Percentiles rank a stretch among this genome's conserved stretches.
Evolutionary conservation across 1,140 invertebrate species (phyloP).

Genomic region (Thaumatotibia leucotreta): DNA sequence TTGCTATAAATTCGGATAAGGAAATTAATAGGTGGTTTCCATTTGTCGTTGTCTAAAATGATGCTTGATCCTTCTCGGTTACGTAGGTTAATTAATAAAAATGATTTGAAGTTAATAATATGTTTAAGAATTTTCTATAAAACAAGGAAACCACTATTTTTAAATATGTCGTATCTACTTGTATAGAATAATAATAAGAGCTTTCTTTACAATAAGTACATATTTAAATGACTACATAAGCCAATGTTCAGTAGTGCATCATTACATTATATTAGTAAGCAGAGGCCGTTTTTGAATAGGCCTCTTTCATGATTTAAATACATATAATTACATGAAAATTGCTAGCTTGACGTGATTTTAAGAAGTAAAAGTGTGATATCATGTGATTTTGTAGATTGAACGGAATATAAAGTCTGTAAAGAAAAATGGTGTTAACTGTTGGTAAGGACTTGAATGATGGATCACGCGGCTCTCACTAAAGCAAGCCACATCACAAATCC

Average conservation of each 20-base stretch:
- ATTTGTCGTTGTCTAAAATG: not conserved
- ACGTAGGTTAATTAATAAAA: too few relatives aligned
- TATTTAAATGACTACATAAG: too few relatives aligned
- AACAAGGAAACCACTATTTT: too few relatives aligned
- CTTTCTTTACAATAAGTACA: too few relatives aligned
- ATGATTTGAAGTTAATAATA: too few relatives aligned
- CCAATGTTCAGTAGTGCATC: not conserved
- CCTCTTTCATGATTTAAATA: too few relatives aligned
- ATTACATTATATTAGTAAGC: not conserved
- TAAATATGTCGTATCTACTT: too few relatives aligned
- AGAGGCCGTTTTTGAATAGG: too few relatives aligned
- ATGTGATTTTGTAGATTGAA: conserved; percentile 3
- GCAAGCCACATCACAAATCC: too few relatives aligned
- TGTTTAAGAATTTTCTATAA: too few relatives aligned
- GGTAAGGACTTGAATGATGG: not conserved
- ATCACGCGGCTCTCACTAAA: too few relatives aligned
- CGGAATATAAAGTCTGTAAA: not conserved
- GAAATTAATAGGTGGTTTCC: not conserved
- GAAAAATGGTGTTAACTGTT: not conserved
- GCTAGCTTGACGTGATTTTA: conserved; percentile 15
- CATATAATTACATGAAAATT: not conserved
- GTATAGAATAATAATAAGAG: not conserved
- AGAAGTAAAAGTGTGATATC: not conserved
- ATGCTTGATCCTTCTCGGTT: too few relatives aligned
- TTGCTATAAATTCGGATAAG: not conserved